phyloP scores from a whole-genome alignment of 2,113 vertebrate species.

The Lethenteron reissneri region DNA sequence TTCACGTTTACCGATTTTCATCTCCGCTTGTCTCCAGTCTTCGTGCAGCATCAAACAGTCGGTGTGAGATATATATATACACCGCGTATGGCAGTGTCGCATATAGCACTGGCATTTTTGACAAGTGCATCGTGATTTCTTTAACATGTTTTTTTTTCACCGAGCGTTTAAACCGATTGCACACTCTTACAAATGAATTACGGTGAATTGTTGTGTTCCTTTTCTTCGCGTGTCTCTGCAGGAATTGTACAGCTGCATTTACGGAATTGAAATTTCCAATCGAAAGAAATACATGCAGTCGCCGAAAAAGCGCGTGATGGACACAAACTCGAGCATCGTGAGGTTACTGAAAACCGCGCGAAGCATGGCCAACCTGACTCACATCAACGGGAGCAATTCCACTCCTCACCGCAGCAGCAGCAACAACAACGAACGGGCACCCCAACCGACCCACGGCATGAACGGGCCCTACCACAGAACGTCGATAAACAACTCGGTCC shows the following conservation, averaged over 20 bases:
- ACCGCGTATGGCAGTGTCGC: too few relatives aligned
- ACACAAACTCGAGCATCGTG: slow-evolving; percentile 3
- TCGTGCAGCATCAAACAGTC: too few relatives aligned
- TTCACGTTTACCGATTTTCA: too few relatives aligned
- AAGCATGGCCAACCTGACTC: slow-evolving; percentile 2
- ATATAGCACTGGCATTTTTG: too few relatives aligned
- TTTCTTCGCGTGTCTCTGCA: neutral
- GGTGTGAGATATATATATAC: too few relatives aligned
- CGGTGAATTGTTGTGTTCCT: too few relatives aligned
- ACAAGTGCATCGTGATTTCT: too few relatives aligned
- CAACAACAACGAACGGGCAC: neutral
- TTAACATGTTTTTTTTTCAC: too few relatives aligned
- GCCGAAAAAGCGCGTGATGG: slow-evolving; percentile 3
- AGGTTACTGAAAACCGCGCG: slow-evolving; percentile 3
- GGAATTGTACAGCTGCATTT: slow-evolving; percentile 4
- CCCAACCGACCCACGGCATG: neutral
- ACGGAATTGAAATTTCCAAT: slow-evolving; percentile 1
- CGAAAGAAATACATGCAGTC: slow-evolving; percentile 5
- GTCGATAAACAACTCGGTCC: neutral
- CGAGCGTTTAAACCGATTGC: too few relatives aligned
- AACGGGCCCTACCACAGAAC: slow-evolving; percentile 2
- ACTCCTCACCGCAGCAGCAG: neutral
- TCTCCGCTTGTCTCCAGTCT: too few relatives aligned
- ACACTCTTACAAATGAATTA: too few relatives aligned
- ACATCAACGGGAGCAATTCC: neutral